Percentiles rank a stretch among this genome's conserved stretches.
Evolutionary conservation across 2,888 invertebrate species (phyloP).

Genomic region (Cheiracanthium punctorium): DNA sequence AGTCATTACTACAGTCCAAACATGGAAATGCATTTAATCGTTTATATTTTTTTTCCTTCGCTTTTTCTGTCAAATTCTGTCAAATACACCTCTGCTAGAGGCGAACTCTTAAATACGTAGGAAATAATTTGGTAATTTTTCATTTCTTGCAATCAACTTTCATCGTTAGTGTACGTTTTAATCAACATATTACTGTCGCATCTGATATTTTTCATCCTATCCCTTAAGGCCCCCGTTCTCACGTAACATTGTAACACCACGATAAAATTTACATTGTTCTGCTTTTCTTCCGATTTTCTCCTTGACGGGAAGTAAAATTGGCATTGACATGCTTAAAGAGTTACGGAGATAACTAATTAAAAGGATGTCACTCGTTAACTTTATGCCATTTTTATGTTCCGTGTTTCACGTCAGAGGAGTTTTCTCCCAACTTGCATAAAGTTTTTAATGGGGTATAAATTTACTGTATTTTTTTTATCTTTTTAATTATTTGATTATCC

Average conservation of each 20-base stretch:
- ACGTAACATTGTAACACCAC: conserved; percentile 7
- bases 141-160: conserved; percentile 49
- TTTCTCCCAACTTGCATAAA: neutral
- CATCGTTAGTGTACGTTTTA: conserved; percentile 31
- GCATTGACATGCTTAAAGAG: conserved; percentile 6
- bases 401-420: neutral
- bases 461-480: neutral
- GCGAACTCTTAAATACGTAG: too few species aligned
- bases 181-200: conserved; percentile 26
- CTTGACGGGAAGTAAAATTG: conserved; percentile 18
- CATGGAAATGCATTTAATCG: too few species aligned
- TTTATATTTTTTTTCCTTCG: too few species aligned
- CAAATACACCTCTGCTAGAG: neutral
- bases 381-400: conserved; percentile 1
- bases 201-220: neutral
- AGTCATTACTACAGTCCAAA: too few species aligned
- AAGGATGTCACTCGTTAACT: neutral
- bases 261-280: conserved; percentile 22
- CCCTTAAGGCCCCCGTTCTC: conserved; percentile 16
- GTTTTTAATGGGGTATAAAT: neutral
- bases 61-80: too few species aligned
- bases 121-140: too few species aligned
- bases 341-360: neutral
- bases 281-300: conserved; percentile 25
- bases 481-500: neutral